Evolutionary conservation across 53 echinoderm and acorn worm species (phyloP), one percentile per base, ranked within the genome.

Genomic region (Pentamera pediparva): DNA sequence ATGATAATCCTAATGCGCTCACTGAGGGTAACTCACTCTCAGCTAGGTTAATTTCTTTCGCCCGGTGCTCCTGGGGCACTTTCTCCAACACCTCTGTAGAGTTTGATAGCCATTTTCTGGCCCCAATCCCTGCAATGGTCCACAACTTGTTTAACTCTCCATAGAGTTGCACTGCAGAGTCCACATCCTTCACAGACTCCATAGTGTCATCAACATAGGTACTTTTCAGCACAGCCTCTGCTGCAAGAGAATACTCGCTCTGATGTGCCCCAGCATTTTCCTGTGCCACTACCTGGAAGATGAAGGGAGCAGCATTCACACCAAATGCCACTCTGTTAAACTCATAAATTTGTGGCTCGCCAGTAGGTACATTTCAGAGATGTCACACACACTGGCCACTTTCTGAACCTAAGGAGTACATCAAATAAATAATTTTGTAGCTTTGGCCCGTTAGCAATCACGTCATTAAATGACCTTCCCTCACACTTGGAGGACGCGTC

Each of bases 81-180:
- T 60, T 17, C 34, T 77, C 37, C 36, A 85, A 32, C 32, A 85
- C 85, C 35, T 77, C 78, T 37, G 43, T 70, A 7, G 74, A 74
- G 27, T 89, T 89, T 1, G 85, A 85, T 8, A 85, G 31, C 43
- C 81, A 74, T 32, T 89, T 89, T 65, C 26, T 65, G 39, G 39
- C 4, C 13, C 38, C 36, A 45, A 70, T 70, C 4, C 70, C 70
- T 4, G 70, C 70, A 13, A 45, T 39, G 9, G 27, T 26, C 70
- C 70, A 70, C 45, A 70, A 70, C 43, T 70, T 49, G 6, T 25
- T 40, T 25, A 70, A 41, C 29, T 70, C 45, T 21, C 48, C 18
- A 48, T 49, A 70, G 22, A 70, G 26, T 27, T 47, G 19, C 8
- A 70, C 45, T 15, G 45, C 70, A 3, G 25, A 45, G 22, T 70